Evolutionary conservation across 92 coral and sea anemone species (phyloP), one percentile per base, ranked within the genome.

Genomic region (Epizoanthus stellaris): DNA sequence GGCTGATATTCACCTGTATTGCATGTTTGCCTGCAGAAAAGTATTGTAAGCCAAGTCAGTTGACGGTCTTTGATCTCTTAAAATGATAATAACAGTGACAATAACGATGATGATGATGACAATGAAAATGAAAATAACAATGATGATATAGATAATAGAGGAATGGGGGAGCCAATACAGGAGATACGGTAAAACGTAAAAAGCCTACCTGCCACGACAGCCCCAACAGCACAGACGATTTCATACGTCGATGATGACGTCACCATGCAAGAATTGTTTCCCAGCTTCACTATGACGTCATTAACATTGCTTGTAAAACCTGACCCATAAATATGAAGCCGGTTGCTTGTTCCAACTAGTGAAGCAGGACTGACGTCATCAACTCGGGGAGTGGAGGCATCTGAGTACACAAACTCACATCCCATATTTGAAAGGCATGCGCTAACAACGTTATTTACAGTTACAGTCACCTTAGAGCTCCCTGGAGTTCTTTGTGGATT

Each of bases 331-430:
- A 95, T 73, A 7, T 80, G 79, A 68, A 95, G 82, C 17, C 74
- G 67, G 53, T 90, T 93, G 13, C 77, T 36, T 19, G 74, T 71
- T 40, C 93, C 88, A 70, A 82, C 85, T 57, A 91, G 79, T 3
- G 92, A 90, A 20, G 90, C 75, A 0, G 98, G 98, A 54, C 75
- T 76, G 76, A 95, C 86, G 76, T 88, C 75, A 76, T 86, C 93
- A 67, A 95, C 85, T 57, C 84, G 67, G 3, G 98, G 94, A 7
- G 98, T 95, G 59, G 67, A 54, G 16, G 75, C 63, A 38, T 80
- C 65, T 40, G 91, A 69, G 76, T 84, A 93, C 17, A 79, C 54
- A 73, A 93, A 95, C 2, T 58, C 17, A 58, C 96, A 93, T 49
- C 90, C 76, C 13, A 54, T 45, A 45, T 12, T 47, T n/a, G 91